These are phyloP conservation scores for Jaculus jaculus DNA, from an alignment of 2,113 vertebrate species.

Conservation along the genomic window DNA sequence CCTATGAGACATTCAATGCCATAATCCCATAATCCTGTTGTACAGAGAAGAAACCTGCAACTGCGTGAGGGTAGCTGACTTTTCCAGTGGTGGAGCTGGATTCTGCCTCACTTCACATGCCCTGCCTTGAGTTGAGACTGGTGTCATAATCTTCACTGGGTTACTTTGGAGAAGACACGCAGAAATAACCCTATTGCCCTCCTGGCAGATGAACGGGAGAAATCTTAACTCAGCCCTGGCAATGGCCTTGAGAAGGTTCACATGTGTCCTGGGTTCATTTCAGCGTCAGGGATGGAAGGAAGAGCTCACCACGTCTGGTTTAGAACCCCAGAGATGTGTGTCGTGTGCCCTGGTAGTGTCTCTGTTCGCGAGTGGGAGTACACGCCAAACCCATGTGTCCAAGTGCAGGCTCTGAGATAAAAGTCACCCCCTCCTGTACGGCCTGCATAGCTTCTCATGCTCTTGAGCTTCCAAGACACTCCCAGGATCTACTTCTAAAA, in stretches of 20 bases:
- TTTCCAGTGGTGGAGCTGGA: neutral
- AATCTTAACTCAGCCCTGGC: neutral
- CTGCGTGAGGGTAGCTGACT: neutral
- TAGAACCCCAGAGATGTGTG: neutral
- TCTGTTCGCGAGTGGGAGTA: too few relatives aligned
- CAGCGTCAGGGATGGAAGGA: neutral
- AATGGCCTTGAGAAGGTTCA: neutral
- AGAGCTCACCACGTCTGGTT: neutral
- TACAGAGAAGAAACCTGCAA: neutral
- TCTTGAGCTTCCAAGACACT: neutral
- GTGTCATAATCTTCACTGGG: rapidly evolving
- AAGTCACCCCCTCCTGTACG: neutral
- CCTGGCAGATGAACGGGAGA: neutral
- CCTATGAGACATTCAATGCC: neutral
- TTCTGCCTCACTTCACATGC: neutral
- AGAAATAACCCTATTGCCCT: neutral
- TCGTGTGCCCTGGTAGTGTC: rapidly evolving
- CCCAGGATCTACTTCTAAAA: neutral
- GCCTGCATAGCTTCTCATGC: neutral
- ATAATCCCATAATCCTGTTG: neutral
- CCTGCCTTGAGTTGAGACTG: neutral
- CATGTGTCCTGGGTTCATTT: neutral
- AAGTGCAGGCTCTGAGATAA: neutral
- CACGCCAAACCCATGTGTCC: neutral
- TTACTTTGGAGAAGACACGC: neutral